Percentiles rank a stretch among this genome's conserved stretches.
Evolutionary conservation across 2,113 vertebrate species (phyloP).

Genomic region (Chloropsis cyanopogon): DNA sequence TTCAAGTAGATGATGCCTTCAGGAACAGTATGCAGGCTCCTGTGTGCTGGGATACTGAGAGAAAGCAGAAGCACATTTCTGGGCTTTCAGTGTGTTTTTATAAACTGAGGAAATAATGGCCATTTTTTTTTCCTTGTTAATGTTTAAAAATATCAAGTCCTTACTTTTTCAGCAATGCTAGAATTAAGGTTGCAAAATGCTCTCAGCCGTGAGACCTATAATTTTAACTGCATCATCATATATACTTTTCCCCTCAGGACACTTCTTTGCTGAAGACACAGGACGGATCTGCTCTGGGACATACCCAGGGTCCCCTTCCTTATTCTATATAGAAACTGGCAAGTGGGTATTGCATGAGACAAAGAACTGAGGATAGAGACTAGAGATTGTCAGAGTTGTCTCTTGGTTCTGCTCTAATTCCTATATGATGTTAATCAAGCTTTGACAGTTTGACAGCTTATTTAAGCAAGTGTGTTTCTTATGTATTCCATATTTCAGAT

Average conservation of each 20-base stretch:
- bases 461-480: neutral
- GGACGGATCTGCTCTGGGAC: neutral
- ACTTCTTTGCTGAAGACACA: neutral
- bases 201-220: neutral
- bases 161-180: neutral
- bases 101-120: neutral
- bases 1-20: neutral
- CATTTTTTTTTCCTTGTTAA: neutral
- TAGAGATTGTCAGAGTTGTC: neutral
- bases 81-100: neutral
- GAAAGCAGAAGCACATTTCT: neutral
- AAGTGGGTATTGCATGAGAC: neutral
- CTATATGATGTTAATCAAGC: neutral
- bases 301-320: neutral
- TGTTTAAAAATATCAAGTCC: neutral
- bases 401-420: conserved; percentile 2
- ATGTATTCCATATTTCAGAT: neutral
- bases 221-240: neutral
- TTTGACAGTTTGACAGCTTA: neutral
- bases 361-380: neutral
- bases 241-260: neutral
- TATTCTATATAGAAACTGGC: neutral
- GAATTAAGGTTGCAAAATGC: neutral
- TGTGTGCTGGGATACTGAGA: neutral
- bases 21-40: neutral